These are phyloP conservation scores for Drepana falcataria DNA, from an alignment of 2,888 invertebrate species.

Conservation along the genomic window DNA sequence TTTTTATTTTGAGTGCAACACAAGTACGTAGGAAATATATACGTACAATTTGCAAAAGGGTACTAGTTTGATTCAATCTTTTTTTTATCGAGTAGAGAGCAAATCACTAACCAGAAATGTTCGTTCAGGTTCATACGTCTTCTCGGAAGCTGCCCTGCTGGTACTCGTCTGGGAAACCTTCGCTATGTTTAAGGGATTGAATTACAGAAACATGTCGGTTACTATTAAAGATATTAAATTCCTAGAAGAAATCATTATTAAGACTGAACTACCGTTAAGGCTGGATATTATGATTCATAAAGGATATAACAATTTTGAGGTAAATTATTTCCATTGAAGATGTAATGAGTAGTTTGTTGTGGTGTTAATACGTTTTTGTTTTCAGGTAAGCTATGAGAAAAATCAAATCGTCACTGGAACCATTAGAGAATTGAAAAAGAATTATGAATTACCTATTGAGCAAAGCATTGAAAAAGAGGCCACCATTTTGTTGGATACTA, in stretches of 20 bases:
- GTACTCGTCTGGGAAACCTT: conserved; percentile 71
- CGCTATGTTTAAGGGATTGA: conserved; percentile 47
- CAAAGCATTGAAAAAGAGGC: conserved; percentile 9
- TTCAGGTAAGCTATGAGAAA: conserved; percentile 25
- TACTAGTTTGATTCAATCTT: too few species aligned
- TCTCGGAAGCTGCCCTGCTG: conserved; percentile 81
- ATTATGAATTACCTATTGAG: neutral
- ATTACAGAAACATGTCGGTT: conserved; percentile 36
- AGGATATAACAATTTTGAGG: conserved; percentile 27
- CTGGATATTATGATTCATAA: conserved; percentile 23
- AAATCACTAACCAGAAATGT: neutral
- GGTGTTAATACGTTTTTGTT: neutral
- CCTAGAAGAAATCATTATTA: conserved; percentile 16
- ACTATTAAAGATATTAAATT: conserved; percentile 21
- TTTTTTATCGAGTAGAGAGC: too few species aligned
- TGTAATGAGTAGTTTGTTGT: too few species aligned
- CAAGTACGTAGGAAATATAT: too few species aligned
- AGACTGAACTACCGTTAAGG: conserved; percentile 12
- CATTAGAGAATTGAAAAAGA: conserved; percentile 8
- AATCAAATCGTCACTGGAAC: conserved; percentile 21
- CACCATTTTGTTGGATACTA: conserved; percentile 15
- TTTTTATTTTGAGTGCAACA: too few species aligned
- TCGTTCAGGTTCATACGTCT: conserved; percentile 73
- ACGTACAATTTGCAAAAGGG: too few species aligned
- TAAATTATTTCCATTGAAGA: conserved; percentile 5